A percentile compares a stretch with the other conserved stretches of the same genome.
Evolutionary conservation across 2,888 invertebrate species (phyloP).

Genomic region (Empis livida): DNA sequence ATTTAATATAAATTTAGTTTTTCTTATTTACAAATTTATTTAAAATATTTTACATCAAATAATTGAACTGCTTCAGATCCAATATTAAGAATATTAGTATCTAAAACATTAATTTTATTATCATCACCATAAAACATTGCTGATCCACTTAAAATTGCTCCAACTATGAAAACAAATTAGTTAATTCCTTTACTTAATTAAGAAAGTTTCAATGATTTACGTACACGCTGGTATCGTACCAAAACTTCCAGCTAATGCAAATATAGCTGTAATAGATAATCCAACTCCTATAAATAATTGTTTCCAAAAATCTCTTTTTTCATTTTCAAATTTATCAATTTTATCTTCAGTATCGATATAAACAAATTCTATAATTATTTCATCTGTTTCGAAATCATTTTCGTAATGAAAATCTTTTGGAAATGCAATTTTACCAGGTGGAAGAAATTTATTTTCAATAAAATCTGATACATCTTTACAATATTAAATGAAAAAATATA

Average conservation of each 20-base stretch:
- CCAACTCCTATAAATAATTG: neutral
- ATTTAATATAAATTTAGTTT: too few species aligned
- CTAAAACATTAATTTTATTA: neutral
- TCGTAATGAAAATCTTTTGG: conserved; percentile 1
- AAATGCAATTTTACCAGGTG: neutral
- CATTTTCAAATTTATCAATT: neutral
- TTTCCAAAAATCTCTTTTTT: neutral
- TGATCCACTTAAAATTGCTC: neutral
- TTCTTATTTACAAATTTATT: too few species aligned
- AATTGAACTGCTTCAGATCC: neutral
- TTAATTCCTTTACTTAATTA: too few species aligned
- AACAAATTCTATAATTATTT: neutral
- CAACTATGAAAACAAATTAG: neutral
- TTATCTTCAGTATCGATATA: neutral
- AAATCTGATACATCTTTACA: neutral
- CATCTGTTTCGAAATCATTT: neutral
- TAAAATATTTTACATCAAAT: neutral
- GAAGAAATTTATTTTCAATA: neutral
- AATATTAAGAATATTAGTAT: neutral
- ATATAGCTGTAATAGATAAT: neutral
- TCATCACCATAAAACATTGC: neutral
- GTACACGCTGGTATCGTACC: neutral
- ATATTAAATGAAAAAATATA: neutral
- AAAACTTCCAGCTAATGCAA: neutral
- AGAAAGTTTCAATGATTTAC: neutral